Conservation (phyloP, 2,113 vertebrate genomes). For the Serinus canaria region DNA sequence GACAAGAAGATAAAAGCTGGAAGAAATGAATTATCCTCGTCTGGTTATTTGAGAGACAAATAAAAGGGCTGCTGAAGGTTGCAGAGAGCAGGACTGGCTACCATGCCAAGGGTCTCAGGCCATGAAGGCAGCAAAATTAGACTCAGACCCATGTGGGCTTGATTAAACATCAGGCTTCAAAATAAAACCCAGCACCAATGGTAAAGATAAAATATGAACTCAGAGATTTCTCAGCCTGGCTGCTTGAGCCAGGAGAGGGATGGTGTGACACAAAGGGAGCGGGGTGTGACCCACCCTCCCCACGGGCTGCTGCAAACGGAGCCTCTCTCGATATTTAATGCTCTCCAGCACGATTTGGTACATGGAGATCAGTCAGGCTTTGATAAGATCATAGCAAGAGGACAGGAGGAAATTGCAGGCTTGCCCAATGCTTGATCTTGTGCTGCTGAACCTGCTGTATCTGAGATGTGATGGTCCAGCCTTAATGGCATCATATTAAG, state of each 20-base stretch:
- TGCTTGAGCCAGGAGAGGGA: not conserved
- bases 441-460: not conserved
- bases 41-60: not conserved
- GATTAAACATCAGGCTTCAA: not conserved
- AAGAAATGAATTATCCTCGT: not conserved
- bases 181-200: not conserved
- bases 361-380: constrained; percentile 69
- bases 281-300: not conserved
- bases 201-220: not conserved
- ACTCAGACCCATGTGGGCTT: not conserved
- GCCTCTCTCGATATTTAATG: constrained; percentile 1
- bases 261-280: not conserved
- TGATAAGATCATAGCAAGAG: constrained; percentile 64
- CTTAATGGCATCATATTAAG: constrained; percentile 65
- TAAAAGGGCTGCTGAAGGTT: not conserved
- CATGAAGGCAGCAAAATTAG: not conserved
- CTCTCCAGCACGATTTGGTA: not conserved
- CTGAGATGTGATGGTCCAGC: constrained; percentile 37
- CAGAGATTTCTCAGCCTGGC: not conserved
- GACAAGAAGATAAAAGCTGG: not conserved
- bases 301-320: not conserved
- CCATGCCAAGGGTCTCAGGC: accelerated
- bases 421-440: constrained; percentile 66
- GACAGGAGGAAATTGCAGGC: constrained; percentile 74
- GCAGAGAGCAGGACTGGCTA: not conserved